These are phyloP conservation scores for Molossus molossus DNA, from an alignment of 2,797 vertebrate species.

Conservation along the genomic window DNA sequence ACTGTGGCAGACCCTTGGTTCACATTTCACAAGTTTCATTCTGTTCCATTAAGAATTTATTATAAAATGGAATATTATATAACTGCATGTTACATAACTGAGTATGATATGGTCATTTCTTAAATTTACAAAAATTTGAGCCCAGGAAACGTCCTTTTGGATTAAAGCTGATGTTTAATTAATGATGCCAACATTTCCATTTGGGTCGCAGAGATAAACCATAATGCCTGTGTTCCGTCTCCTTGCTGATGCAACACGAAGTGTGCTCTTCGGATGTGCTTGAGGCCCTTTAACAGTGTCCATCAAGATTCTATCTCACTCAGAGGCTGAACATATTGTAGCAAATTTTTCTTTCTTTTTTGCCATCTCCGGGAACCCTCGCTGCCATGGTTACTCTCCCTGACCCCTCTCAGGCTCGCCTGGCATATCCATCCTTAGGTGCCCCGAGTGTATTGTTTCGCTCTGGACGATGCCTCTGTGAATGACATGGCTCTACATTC, in stretches of 20 bases:
- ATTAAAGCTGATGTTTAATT: slow-evolving; percentile 81
- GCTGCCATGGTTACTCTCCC: slow-evolving; percentile 4
- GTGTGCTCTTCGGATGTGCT: not conserved
- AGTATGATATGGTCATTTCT: slow-evolving; percentile 79
- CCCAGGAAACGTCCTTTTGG: slow-evolving; percentile 77
- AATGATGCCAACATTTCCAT: slow-evolving; percentile 78
- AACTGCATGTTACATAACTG: slow-evolving; percentile 77
- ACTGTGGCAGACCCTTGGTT: slow-evolving; percentile 51
- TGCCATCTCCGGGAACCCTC: not conserved
- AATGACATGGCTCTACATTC: not conserved
- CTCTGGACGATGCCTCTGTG: not conserved
- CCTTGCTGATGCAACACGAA: slow-evolving; percentile 60
- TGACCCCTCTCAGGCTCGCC: not conserved
- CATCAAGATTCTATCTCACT: slow-evolving; percentile 46
- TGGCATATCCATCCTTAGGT: not conserved
- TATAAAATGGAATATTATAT: slow-evolving; percentile 81
- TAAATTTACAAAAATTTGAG: slow-evolving; percentile 83
- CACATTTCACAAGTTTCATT: slow-evolving; percentile 78
- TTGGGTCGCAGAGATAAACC: slow-evolving; percentile 69
- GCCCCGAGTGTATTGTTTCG: not conserved
- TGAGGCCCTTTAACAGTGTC: slow-evolving; percentile 50
- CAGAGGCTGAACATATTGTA: slow-evolving; percentile 62
- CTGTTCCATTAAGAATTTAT: slow-evolving; percentile 86
- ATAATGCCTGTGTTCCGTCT: slow-evolving; percentile 41
- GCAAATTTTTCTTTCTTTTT: not conserved